Base-by-base conservation (phyloP, 2,888 invertebrate genomes). In the Peribatodes rhomboidaria region DNA sequence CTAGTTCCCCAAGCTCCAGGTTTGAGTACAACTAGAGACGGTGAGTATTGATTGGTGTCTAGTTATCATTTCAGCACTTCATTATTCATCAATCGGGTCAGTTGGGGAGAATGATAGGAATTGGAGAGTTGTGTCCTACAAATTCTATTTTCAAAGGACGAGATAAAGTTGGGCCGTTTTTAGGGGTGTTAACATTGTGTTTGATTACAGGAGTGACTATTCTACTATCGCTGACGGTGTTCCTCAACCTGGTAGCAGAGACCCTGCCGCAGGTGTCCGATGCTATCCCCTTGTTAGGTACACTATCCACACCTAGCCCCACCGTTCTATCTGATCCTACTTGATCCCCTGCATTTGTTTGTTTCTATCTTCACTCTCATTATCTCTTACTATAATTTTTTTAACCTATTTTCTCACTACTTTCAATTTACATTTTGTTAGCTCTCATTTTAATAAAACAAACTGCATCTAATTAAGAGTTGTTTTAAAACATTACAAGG, bases 191-290 rank as follows among this genome's bases (percentile, higher is more conserved):
- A 94, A 94, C 92, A 86, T 84, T 94, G 86, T 94, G 91, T 95
- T 95, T 95, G 96, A 95, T 97, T 97, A 94, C 97, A 98, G 98
- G 98, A 95, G 98, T 99, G 95, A 98, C 98, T 95, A 98, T 99
- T 95, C 97, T 99, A 94, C 98, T 99, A 94, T 99, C 99, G 94
- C 97, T 99, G 96, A 99, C 99, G 95, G 99, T 99, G 95, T 99
- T 99, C 96, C 97, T 99, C 95, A 98, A 99, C 95, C 97, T 99
- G 95, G 99, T 99, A 94, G 98, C 99, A 84, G 99, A 99, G 96
- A 98, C 99, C 94, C 98, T 99, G 97, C 99, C 99, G 94, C 98
- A 98, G 96, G 99, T 99, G 94, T 99, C 99, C 94, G 99, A 99
- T 95, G 99, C 99, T 94, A 98, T 99, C 95, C 99, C 99, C 94